Base-by-base conservation (phyloP, 2,888 invertebrate genomes). In the Drosophila leonis region DNA sequence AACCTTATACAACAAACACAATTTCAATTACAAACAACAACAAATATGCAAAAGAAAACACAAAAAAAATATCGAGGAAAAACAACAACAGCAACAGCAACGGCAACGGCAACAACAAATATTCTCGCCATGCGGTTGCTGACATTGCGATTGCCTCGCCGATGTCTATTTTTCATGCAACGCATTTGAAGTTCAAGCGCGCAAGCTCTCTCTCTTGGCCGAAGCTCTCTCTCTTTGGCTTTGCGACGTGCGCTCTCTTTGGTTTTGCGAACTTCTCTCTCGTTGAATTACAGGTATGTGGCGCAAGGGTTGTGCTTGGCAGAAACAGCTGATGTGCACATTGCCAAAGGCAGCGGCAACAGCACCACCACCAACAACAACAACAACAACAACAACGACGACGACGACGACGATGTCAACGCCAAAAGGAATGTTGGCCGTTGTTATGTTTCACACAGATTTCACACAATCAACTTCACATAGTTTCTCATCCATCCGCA, bases 111-210 rank as follows among this genome's bases (percentile, higher is more conserved):
- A 64, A 61, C 64, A 72, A 46, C 57, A 69, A 54, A 71, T 57
- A 42, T 70, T 62, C 70, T 72, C 72, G 49, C 75, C 78, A 78
- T 75, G 78, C 62, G 75, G 67, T 64, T 63, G 72, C 78, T 78
- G 78, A 78, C 78, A 78, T 78, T 78, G 78, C 78, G 65, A 75
- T 75, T 74, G 61, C 65, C 61, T 74, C 60, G 63, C 27, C 27
- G 46, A 42, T 60, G 65, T 77, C 62, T 74, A 70, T 60, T 70
- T 78, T 65, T 67, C 71, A 65, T 70, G 64, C 67, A 72, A 70
- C 80, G 84, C 87, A 87, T 87, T 87, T 84, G 88, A 84, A 84
- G 84, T 84, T 84, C 87, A 84, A 84, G 84, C 88, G 78, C 82
- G 82, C 77, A 83, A 83, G 82, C 80, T 80, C 69, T 72, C 63